phyloP scores from a whole-genome alignment of 2,113 vertebrate species.

The Prinia subflava region DNA sequence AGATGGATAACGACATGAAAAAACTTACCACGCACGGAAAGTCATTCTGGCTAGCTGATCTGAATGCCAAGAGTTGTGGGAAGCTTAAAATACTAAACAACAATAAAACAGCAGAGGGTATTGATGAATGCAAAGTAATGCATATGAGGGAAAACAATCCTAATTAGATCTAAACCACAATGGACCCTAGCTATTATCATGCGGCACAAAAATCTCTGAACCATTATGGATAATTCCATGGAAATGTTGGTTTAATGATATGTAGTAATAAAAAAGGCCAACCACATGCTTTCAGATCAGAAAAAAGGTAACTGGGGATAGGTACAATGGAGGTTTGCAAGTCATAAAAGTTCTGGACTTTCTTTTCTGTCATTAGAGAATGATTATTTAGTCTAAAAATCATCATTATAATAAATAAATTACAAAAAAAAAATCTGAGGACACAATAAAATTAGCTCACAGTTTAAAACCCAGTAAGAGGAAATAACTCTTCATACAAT shows the following conservation, averaged over 20 bases:
- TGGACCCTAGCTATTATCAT: constrained; percentile 24
- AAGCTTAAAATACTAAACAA: constrained; percentile 36
- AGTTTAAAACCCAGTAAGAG: not conserved
- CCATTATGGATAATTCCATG: constrained; percentile 50
- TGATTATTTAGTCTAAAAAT: constrained; percentile 1
- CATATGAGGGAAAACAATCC: constrained; percentile 58
- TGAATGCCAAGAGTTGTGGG: not conserved
- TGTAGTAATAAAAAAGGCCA: constrained; percentile 28
- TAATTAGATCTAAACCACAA: constrained; percentile 67
- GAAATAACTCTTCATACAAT: not conserved
- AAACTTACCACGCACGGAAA: not conserved
- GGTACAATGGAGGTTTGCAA: constrained; percentile 4
- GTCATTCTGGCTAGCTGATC: not conserved
- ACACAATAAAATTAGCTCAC: not conserved
- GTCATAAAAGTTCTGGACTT: constrained; percentile 27
- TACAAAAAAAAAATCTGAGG: not conserved
- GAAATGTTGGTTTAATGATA: constrained; percentile 45
- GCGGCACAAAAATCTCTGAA: constrained; percentile 27
- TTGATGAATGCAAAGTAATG: constrained; percentile 56
- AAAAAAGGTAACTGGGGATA: constrained; percentile 1
- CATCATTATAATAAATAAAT: not conserved
- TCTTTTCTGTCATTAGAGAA: not conserved
- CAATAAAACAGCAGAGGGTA: constrained; percentile 50
- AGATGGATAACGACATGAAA: not conserved
- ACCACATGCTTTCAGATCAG: not conserved